Evolutionary conservation across 2,888 invertebrate genomes (phyloP).

Genomic region (Tyria jacobaeae): DNA sequence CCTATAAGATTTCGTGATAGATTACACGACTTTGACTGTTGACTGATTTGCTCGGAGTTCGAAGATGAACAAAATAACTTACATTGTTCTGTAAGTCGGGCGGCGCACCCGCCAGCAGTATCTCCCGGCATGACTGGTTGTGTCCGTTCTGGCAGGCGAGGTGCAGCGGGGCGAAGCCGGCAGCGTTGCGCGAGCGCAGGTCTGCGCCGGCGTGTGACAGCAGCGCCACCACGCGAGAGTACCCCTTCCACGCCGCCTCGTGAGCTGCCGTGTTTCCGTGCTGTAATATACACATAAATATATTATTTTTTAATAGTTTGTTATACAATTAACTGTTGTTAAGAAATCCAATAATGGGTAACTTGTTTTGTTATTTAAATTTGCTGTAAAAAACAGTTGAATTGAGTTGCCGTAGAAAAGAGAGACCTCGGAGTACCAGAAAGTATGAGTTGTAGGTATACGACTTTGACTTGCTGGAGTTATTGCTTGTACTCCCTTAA

Average conservation of each 20-base stretch:
- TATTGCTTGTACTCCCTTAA: too few relatives aligned
- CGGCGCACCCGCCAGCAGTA: conserved; percentile 94
- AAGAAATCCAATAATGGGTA: too few relatives aligned
- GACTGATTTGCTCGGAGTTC: not conserved
- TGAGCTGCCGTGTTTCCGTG: conserved; percentile 98
- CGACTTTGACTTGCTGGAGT: too few relatives aligned
- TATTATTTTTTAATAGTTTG: too few relatives aligned
- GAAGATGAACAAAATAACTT: conserved; percentile 48
- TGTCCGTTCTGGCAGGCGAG: conserved; percentile 98
- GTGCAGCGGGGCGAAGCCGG: conserved; percentile 97
- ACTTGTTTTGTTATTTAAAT: too few relatives aligned
- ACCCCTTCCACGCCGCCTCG: conserved; percentile 98
- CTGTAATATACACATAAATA: conserved; percentile 71
- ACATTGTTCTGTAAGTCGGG: conserved; percentile 97
- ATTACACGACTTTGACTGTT: not conserved
- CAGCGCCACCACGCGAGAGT: conserved; percentile 92
- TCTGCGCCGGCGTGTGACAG: conserved; percentile 88
- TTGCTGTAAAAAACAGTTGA: too few relatives aligned
- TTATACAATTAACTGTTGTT: too few relatives aligned
- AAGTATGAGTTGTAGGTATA: too few relatives aligned
- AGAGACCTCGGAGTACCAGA: too few relatives aligned
- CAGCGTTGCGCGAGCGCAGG: conserved; percentile 90
- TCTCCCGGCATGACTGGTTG: conserved; percentile 96
- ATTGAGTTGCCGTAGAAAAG: too few relatives aligned
- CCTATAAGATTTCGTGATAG: not conserved